Conservation (phyloP, 2,888 invertebrate genomes). For the Heliconius charithonia region DNA sequence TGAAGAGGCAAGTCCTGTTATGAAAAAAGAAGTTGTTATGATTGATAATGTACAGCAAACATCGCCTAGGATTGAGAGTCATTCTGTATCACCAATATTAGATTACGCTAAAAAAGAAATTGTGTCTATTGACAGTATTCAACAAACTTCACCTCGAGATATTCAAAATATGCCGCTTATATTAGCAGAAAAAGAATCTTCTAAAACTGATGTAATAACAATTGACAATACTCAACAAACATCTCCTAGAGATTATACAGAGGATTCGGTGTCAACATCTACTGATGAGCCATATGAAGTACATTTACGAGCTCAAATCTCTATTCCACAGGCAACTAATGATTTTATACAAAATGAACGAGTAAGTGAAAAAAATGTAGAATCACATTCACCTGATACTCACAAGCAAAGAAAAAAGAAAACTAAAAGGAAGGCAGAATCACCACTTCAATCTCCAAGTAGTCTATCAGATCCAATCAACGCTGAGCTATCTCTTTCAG, state of each 20-base stretch:
- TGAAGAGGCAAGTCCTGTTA: slow-evolving; percentile 44
- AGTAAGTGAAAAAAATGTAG: slow-evolving; percentile 61
- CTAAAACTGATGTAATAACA: slow-evolving; percentile 42
- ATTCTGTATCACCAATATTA: slow-evolving; percentile 45
- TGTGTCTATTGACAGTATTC: slow-evolving; percentile 59
- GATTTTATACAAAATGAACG: slow-evolving; percentile 75
- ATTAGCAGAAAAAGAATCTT: slow-evolving; percentile 21
- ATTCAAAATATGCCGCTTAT: slow-evolving; percentile 32
- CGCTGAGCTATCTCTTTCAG: slow-evolving; percentile 75
- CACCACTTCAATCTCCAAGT: slow-evolving; percentile 71
- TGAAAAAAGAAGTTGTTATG: slow-evolving; percentile 49
- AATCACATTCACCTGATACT: slow-evolving; percentile 65
- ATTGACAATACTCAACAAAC: slow-evolving; percentile 75
- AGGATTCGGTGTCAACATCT: slow-evolving; percentile 78
- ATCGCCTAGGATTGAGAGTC: slow-evolving; percentile 74
- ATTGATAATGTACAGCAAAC: slow-evolving; percentile 79
- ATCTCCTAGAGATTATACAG: slow-evolving; percentile 83
- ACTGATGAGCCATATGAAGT: slow-evolving; percentile 85
- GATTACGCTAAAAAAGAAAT: slow-evolving; percentile 56
- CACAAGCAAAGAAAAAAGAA: slow-evolving; percentile 73
- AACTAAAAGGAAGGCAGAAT: slow-evolving; percentile 72
- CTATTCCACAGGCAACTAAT: slow-evolving; percentile 76
- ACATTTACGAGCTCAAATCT: slow-evolving; percentile 84
- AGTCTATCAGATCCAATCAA: slow-evolving; percentile 80
- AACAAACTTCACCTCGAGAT: slow-evolving; percentile 61